A percentile compares a stretch with the other conserved stretches of the same genome.
phyloP scores from a whole-genome alignment of 2,888 invertebrate genomes.

The Spilosoma lubricipeda region DNA sequence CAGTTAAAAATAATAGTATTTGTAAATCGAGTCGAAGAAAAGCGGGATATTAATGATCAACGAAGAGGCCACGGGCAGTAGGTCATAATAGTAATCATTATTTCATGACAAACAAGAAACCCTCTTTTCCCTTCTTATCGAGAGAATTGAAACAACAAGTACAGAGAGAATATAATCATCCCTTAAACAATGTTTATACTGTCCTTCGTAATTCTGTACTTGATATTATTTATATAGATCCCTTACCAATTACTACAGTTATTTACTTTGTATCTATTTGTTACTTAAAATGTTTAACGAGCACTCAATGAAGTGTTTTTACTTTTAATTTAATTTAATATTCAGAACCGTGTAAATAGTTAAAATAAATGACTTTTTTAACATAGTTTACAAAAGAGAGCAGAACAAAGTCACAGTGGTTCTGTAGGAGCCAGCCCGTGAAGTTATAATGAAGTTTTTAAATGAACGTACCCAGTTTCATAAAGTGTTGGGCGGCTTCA shows the following conservation, averaged over 20 bases:
- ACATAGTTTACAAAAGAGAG: constrained; percentile 1
- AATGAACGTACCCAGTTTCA: constrained; percentile 68
- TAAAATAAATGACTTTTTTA: constrained; percentile 12
- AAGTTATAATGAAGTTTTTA: constrained; percentile 76
- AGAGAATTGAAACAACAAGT: not conserved
- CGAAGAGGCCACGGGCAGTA: no score
- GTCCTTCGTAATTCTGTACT: not conserved
- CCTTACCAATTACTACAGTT: not conserved
- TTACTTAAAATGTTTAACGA: not conserved
- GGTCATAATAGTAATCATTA: not conserved
- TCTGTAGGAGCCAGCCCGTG: constrained; percentile 56
- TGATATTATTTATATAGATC: not conserved
- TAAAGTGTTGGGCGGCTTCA: constrained; percentile 64
- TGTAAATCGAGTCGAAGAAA: no score
- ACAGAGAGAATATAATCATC: not conserved
- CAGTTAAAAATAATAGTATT: no score
- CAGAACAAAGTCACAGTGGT: constrained; percentile 20
- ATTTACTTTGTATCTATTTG: not conserved
- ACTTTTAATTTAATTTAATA: not conserved
- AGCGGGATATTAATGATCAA: no score
- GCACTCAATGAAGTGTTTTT: not conserved
- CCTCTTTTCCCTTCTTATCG: not conserved
- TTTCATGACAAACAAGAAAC: not conserved
- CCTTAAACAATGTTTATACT: not conserved
- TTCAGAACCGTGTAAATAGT: not conserved